These are phyloP conservation scores for Plectropomus leopardus DNA, from an alignment of 2,113 vertebrate species.

Conservation along the genomic window DNA sequence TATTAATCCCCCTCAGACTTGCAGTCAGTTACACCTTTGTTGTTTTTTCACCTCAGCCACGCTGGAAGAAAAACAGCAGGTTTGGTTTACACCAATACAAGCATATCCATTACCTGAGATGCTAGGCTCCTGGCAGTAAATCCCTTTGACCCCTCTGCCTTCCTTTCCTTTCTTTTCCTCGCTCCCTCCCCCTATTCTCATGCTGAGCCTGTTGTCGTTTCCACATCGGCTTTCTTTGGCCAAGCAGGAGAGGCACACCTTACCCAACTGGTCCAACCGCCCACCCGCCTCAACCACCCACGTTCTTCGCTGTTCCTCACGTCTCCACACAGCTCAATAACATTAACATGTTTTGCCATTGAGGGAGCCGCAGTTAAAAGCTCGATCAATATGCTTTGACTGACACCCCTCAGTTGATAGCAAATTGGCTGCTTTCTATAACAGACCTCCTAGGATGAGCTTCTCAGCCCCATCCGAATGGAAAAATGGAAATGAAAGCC, in stretches of 20 bases:
- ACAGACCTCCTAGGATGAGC: conserved; percentile 61
- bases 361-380: conserved; percentile 71
- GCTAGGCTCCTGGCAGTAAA: conserved; percentile 81
- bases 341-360: conserved; percentile 80
- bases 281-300: conserved; percentile 45
- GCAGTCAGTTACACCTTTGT: conserved; percentile 76
- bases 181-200: conserved; percentile 45
- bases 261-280: conserved; percentile 42
- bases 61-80: conserved; percentile 76
- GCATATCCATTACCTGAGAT: conserved; percentile 86
- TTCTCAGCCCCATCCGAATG: conserved; percentile 58
- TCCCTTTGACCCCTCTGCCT: conserved; percentile 81
- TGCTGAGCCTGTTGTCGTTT: conserved; percentile 54
- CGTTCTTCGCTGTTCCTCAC: conserved; percentile 49
- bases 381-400: conserved; percentile 76
- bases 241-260: conserved; percentile 66
- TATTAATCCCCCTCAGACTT: conserved; percentile 75
- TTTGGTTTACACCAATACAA: conserved; percentile 81
- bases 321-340: conserved; percentile 73
- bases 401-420: conserved; percentile 77
- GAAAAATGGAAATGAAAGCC: conserved; percentile 49
- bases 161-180: conserved; percentile 50
- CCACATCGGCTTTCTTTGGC: conserved; percentile 55
- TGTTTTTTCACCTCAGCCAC: conserved; percentile 74
- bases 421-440: conserved; percentile 73